These are phyloP conservation scores for Sternotherus odoratus DNA, from an alignment of 2,797 vertebrate genomes.

Conservation along the genomic window DNA sequence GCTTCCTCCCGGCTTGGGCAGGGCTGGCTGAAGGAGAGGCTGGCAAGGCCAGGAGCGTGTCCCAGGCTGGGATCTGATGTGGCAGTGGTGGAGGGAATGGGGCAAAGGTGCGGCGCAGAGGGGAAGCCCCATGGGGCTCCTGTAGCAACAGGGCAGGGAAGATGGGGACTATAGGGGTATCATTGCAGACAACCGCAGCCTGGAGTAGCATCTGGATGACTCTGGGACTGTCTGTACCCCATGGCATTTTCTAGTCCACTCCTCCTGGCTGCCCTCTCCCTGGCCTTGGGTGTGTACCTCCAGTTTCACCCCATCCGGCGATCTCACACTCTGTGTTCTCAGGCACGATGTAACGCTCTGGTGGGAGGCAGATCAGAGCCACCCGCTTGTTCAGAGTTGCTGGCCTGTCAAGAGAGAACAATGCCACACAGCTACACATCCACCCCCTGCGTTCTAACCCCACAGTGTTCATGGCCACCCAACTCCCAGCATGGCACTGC, in stretches of 20 bases:
- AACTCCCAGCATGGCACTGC: no score
- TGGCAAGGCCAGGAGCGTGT: background rate
- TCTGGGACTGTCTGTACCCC: no score
- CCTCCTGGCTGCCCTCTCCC: background rate
- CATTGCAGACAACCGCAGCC: rapidly evolving
- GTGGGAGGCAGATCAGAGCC: constrained; percentile 95
- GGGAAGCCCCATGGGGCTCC: background rate
- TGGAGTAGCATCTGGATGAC: no score
- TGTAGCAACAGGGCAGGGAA: no score
- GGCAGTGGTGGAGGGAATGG: background rate
- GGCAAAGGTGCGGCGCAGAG: background rate
- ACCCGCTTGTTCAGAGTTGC: constrained; percentile 88
- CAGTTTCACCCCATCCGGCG: constrained; percentile 94
- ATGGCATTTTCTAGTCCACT: no score
- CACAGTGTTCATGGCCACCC: no score
- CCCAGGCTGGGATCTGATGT: background rate
- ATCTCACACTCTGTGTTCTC: constrained; percentile 90
- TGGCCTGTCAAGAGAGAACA: constrained; percentile 74
- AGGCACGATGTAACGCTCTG: constrained; percentile 91
- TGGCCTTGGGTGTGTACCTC: constrained; percentile 82
- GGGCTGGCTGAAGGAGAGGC: background rate
- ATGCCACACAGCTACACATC: background rate
- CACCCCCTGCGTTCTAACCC: background rate
- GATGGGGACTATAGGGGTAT: no score
- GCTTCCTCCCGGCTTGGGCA: no score